These are phyloP conservation scores for Tricholauxania praeusta DNA, from an alignment of 2,888 invertebrate species.

Conservation along the genomic window DNA sequence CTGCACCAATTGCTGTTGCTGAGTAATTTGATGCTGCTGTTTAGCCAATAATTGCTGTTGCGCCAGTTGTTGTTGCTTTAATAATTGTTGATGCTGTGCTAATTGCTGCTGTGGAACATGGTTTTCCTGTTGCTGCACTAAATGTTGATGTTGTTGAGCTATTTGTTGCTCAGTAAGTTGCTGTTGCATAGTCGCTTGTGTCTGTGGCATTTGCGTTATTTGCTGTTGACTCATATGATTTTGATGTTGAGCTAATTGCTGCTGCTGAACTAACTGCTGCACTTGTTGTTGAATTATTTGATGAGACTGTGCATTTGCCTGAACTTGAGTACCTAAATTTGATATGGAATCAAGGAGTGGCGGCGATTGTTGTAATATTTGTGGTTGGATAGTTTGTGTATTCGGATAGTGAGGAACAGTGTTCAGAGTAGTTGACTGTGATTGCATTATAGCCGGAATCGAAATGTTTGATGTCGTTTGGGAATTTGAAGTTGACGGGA, in stretches of 20 bases:
- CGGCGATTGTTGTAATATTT: conserved; percentile 30
- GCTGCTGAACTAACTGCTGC: conserved; percentile 47
- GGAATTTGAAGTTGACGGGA: conserved; percentile 47
- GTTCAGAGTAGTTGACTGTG: too few relatives aligned
- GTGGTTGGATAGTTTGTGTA: neutral
- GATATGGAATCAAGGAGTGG: conserved; percentile 11
- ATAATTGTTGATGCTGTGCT: conserved; percentile 30
- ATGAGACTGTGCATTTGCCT: conserved; percentile 25
- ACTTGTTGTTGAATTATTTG: conserved; percentile 43
- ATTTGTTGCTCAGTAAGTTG: conserved; percentile 41
- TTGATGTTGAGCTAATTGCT: conserved; percentile 63
- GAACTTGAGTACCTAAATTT: neutral
- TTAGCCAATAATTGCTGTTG: conserved; percentile 37
- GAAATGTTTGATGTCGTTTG: conserved; percentile 65
- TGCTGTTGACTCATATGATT: conserved; percentile 51
- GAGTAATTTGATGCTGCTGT: conserved; percentile 40
- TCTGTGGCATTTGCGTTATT: conserved; percentile 46
- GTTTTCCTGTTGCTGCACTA: conserved; percentile 46
- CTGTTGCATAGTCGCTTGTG: conserved; percentile 43
- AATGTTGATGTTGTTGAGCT: conserved; percentile 1
- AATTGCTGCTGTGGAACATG: conserved; percentile 23
- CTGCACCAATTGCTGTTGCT: conserved; percentile 53
- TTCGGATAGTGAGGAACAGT: too few relatives aligned
- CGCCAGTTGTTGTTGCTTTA: conserved; percentile 45
- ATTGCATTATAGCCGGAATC: conserved; percentile 47